Conservation (phyloP, 2,888 invertebrate genomes). For the Tryphoninae sp. region DNA sequence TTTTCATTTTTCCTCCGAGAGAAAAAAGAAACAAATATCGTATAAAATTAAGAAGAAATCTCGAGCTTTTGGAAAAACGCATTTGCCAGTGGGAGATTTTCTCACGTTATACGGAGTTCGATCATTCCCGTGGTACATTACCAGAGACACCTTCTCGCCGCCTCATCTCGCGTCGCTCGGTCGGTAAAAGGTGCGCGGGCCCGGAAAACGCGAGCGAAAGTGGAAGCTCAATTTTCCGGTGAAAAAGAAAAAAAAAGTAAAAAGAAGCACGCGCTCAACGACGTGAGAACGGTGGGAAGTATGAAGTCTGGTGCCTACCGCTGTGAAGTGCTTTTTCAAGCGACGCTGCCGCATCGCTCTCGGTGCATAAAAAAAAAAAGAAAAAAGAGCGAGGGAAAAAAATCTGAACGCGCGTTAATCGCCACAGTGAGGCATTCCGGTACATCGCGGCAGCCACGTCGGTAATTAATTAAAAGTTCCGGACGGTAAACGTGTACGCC, state of each 20-base stretch:
- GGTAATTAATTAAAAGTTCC: slow-evolving; percentile 17
- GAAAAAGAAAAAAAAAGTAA: slow-evolving; percentile 15
- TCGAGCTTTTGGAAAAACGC: neutral
- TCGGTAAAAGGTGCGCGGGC: neutral
- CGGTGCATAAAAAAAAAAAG: slow-evolving; percentile 1
- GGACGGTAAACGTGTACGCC: neutral
- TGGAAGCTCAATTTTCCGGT: slow-evolving; percentile 17
- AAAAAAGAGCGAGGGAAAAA: slow-evolving; percentile 33
- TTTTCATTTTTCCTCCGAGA: too few species aligned
- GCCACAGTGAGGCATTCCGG: slow-evolving; percentile 23
- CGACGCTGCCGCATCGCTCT: slow-evolving; percentile 25
- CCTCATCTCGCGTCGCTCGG: neutral
- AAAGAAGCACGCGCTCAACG: slow-evolving; percentile 15
- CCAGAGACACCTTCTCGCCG: slow-evolving; percentile 20
- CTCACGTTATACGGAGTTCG: slow-evolving; percentile 41
- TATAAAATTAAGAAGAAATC: neutral
- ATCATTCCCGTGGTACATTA: slow-evolving; percentile 31
- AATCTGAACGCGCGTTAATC: slow-evolving; percentile 42
- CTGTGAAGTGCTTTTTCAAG: slow-evolving; percentile 51
- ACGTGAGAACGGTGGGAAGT: slow-evolving; percentile 53
- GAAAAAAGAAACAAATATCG: too few species aligned
- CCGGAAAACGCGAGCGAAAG: neutral
- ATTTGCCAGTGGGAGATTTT: slow-evolving; percentile 21
- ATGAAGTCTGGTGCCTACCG: slow-evolving; percentile 36
- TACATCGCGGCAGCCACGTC: neutral